Evolutionary conservation across 2,113 vertebrate species (phyloP), one percentile per base, ranked within the genome.

Genomic region (Thalassarche chlororhynchos): DNA sequence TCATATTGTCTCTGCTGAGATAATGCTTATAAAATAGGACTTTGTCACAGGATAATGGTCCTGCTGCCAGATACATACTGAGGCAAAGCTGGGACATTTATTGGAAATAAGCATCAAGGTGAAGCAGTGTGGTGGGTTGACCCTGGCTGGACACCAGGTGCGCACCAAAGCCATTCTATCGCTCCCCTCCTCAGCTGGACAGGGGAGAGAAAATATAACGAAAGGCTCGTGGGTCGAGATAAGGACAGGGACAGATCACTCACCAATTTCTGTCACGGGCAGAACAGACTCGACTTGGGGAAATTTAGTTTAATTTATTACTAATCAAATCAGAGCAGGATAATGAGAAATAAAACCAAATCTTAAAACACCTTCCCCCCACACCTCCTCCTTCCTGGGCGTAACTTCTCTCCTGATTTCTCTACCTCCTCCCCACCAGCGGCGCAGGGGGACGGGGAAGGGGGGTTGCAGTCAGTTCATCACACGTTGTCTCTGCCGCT

Each of bases 71-170:
- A 38, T 62, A 92, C 40, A 26, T 49, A 47, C 1, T 26, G 62
- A 76, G 61, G 36, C 12, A 84, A 76, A 96, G 19, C 54, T 46
- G 75, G 77, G 60, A 40, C 38, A 76, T 85, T 93, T 84, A 66
- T 96, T 90, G 93, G 87, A 88, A 97, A 94, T 49, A 55, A 93
- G 19, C 81, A 82, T 40, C 70, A 46, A 87, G 89, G 90, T 92
- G 89, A 96, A 92, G 68, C n/a, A 26, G 23, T 61, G 23, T 17
- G n/a, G 58, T 25, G 24, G 23, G 15, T 61, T 61, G 58, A 25
- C n/a, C 15, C 23, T 61, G n/a, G 34, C 58, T 36, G 58, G n/a
- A 17, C 3, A 10, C 14, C 34, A 10, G 58, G 58, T 61, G n/a
- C 10, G n/a, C 58, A 61, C 58, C n/a, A 61, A 36, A 61, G 58